phyloP scores from a whole-genome alignment of 2,888 invertebrate species.

The Stomorhina lunata region DNA sequence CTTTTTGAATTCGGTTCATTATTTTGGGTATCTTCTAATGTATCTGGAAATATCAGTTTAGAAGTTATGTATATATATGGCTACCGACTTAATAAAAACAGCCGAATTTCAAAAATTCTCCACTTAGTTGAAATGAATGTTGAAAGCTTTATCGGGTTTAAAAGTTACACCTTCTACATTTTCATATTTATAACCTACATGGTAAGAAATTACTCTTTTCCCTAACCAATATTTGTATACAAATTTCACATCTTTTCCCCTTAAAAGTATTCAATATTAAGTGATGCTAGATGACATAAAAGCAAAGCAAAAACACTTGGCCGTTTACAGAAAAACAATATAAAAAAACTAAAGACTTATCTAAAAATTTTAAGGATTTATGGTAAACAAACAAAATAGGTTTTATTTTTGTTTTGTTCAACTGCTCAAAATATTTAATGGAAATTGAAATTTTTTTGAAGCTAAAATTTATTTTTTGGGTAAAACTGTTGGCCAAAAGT shows the following conservation, averaged over 20 bases:
- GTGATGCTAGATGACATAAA: background rate
- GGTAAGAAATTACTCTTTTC: background rate
- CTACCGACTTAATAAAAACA: too few relatives aligned
- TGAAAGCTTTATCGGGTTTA: too few relatives aligned
- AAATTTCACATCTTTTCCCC: background rate
- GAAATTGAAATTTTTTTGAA: slow-evolving; percentile 43
- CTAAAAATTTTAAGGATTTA: slow-evolving; percentile 47
- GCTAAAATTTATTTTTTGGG: background rate
- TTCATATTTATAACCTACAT: too few relatives aligned
- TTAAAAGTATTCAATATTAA: background rate
- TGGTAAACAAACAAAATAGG: slow-evolving; percentile 52
- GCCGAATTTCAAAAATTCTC: too few relatives aligned
- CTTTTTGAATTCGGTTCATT: too few relatives aligned
- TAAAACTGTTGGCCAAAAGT: slow-evolving; percentile 75
- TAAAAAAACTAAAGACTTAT: background rate
- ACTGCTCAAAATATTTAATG: slow-evolving; percentile 27
- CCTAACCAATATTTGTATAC: background rate
- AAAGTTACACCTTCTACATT: too few relatives aligned
- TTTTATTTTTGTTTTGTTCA: slow-evolving; percentile 2
- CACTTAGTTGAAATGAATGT: too few relatives aligned
- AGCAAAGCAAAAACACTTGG: background rate
- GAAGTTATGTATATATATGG: too few relatives aligned
- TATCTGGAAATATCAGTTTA: too few relatives aligned
- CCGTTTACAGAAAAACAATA: background rate
- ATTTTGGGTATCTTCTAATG: too few relatives aligned